Evolutionary conservation across 2,888 invertebrate species (phyloP), one percentile per base, ranked within the genome.

Genomic region (Ectemnius lituratus): DNA sequence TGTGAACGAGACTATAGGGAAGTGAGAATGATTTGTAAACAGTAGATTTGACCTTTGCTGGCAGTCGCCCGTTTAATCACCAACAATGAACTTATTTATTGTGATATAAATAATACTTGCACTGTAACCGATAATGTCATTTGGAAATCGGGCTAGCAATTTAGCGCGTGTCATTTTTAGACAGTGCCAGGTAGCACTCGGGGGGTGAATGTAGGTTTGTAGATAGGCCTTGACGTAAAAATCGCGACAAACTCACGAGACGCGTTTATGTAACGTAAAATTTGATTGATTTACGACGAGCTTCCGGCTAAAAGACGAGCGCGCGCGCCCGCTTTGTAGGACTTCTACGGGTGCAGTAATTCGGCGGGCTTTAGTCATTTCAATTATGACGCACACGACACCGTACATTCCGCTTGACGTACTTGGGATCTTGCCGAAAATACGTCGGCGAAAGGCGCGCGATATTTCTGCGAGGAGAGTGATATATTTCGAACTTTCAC

Each of bases 341-440:
- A 52, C 16, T 52, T 52, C 14, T 52, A 52, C 45, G 20, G 11
- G 27, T 58, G 4, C 20, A 13, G 18, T 6, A 37, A 60, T 62
- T 73, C 46, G 2, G n/a, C 14, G 47, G 20, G 47, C 28, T 57
- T 59, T 52, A 62, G 73, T 65, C 76, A 67, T 78, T 79, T 78
- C 76, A 78, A 80, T 76, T 78, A 78, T 84, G 82, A 84, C 83
- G 84, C 80, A 83, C 72, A 68, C 52, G 37, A 64, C n/a, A 59
- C 37, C 37, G 37, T 62, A 70, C 79, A 73, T 79, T 79, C 73
- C 75, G 64, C 75, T 59, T 8, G 67, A 11, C 63, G 69, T 67
- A 59, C 65, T 60, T 72, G 78, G 78, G 78, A 67, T 52, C 66
- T 63, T 70, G 82, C 82, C 76, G 70, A 82, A 80, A 80, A 76